Conservation (phyloP, 2,797 vertebrate species). For the Falco cherrug region DNA sequence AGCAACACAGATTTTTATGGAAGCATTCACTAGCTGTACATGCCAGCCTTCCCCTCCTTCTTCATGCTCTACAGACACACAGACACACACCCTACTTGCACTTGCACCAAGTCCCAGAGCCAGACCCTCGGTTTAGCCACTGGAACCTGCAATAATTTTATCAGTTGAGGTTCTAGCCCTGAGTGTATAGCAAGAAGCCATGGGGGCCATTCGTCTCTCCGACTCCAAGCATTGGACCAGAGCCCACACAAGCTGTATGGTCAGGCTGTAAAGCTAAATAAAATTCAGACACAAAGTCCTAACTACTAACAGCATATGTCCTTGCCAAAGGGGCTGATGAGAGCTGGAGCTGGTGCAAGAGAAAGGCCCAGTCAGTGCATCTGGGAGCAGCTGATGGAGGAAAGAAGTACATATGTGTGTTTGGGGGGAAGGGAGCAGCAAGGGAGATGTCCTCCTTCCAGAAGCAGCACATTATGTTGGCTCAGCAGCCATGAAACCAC, state of each 20-base stretch:
- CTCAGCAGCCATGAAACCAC: not conserved
- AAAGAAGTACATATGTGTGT: not conserved
- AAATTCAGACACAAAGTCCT: not conserved
- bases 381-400: not conserved
- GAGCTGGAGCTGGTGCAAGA: not conserved
- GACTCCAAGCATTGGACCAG: not conserved
- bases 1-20: not conserved
- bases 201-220: accelerated
- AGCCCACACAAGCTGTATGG: not conserved
- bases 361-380: not conserved
- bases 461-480: not conserved
- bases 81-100: not conserved
- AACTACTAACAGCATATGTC: not conserved
- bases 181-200: not conserved
- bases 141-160: not conserved
- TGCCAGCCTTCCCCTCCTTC: not conserved
- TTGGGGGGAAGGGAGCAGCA: not conserved
- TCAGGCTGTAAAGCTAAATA: not conserved
- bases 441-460: not conserved
- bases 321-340: not conserved
- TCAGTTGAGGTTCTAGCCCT: not conserved
- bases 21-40: not conserved
- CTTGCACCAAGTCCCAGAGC: not conserved
- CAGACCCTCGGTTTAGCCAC: not conserved
- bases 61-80: not conserved